phyloP scores from a whole-genome alignment of 1,140 invertebrate species.

The Megalopta genalis region DNA sequence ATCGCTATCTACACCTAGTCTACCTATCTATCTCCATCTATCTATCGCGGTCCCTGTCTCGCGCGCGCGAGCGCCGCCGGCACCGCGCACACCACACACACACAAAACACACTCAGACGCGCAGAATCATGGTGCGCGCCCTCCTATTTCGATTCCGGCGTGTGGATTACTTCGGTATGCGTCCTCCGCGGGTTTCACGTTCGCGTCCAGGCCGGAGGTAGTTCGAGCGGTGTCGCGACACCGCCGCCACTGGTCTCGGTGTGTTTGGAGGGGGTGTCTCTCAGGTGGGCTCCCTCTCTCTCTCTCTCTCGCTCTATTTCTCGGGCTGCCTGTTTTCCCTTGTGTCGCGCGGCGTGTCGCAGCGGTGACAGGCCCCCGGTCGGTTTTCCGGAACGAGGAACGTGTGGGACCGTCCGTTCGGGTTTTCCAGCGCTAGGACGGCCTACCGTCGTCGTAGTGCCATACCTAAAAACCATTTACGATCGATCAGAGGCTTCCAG shows the following conservation, averaged over 20 bases:
- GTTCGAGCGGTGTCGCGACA: slow-evolving; percentile 5
- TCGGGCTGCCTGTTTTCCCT: too few species aligned
- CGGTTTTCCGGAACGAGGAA: slow-evolving; percentile 2
- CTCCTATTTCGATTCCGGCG: slow-evolving; percentile 53
- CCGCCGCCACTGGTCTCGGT: slow-evolving; percentile 22
- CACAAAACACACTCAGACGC: slow-evolving; percentile 43
- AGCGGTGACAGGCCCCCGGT: background rate
- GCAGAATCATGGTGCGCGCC: slow-evolving; percentile 63
- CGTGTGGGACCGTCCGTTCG: slow-evolving; percentile 1
- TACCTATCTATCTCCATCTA: slow-evolving; percentile 35
- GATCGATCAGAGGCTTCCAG: slow-evolving; percentile 62
- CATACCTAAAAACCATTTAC: slow-evolving; percentile 49
- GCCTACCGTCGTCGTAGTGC: slow-evolving; percentile 27
- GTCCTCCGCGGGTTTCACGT: slow-evolving; percentile 15
- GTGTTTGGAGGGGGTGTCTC: background rate
- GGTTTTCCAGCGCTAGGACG: slow-evolving; percentile 18
- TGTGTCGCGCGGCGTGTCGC: too few species aligned
- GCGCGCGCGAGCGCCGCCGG: too few species aligned
- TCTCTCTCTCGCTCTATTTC: too few species aligned
- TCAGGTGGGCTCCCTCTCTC: too few species aligned
- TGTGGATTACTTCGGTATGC: slow-evolving; percentile 33
- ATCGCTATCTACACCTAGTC: slow-evolving; percentile 28
- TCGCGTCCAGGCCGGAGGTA: slow-evolving; percentile 19
- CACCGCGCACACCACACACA: slow-evolving; percentile 9
- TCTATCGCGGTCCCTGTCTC: too few species aligned